A percentile compares a stretch with the other conserved stretches of the same genome.
Conservation (phyloP, 2,797 vertebrate species). For the Leuciscus waleckii region DNA sequence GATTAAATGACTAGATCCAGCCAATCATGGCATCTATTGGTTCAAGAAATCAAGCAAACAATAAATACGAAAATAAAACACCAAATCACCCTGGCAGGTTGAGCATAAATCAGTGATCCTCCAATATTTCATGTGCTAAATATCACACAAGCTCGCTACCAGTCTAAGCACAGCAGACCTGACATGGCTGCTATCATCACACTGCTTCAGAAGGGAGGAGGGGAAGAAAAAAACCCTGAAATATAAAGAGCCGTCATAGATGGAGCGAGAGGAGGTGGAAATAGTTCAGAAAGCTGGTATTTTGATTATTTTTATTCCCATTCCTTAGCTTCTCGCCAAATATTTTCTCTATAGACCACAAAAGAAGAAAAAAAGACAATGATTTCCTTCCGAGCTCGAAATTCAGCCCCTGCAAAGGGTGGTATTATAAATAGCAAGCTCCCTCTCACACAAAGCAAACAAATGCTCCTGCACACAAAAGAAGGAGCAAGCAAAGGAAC, state of each 20-base stretch:
- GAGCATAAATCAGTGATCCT: constrained; percentile 8
- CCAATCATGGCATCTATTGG: not conserved
- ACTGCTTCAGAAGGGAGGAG: constrained; percentile 48
- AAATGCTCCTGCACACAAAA: constrained; percentile 34
- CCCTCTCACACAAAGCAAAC: constrained; percentile 63
- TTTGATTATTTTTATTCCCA: not conserved
- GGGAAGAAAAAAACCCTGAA: constrained; percentile 1
- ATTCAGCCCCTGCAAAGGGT: constrained; percentile 13
- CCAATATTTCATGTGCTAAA: constrained; percentile 16
- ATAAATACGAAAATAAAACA: not conserved
- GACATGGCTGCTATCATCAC: constrained; percentile 67
- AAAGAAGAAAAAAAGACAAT: constrained; percentile 25
- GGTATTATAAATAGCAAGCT: constrained; percentile 47
- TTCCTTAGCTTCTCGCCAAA: not conserved
- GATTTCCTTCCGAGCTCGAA: not conserved
- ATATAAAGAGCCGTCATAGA: constrained; percentile 53
- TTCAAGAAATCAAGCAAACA: constrained; percentile 5
- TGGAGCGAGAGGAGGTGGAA: constrained; percentile 9
- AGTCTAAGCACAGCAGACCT: constrained; percentile 60
- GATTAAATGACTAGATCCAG: not conserved
- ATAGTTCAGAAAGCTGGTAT: not conserved
- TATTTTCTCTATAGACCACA: constrained; percentile 19
- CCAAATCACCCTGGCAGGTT: not conserved
- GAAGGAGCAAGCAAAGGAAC: constrained; percentile 46
- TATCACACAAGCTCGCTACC: constrained; percentile 21